phyloP scores from a whole-genome alignment of 2,797 vertebrate species.

The Sebastes trivittatus region DNA sequence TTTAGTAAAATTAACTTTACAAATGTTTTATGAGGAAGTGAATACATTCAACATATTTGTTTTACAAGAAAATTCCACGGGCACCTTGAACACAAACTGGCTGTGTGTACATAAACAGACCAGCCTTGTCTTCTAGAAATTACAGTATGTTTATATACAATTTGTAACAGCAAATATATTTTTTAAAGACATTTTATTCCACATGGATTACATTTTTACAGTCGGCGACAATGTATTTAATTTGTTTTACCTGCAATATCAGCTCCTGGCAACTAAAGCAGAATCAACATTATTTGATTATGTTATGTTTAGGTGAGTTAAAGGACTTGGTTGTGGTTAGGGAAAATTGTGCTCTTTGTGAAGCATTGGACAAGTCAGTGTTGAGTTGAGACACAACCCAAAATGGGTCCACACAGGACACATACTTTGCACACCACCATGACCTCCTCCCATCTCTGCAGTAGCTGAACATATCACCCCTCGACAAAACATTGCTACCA shows the following conservation, averaged over 20 bases:
- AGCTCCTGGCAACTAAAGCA: neutral
- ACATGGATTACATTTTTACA: neutral
- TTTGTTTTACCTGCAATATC: neutral
- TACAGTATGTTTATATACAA: neutral
- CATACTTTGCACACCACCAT: neutral
- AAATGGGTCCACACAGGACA: neutral
- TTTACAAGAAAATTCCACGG: neutral
- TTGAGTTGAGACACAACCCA: neutral
- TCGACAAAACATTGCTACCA: neutral
- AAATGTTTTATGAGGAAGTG: too few species aligned
- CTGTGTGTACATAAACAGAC: neutral
- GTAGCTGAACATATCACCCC: neutral
- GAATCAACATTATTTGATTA: neutral
- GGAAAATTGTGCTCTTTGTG: neutral
- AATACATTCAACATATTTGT: neutral
- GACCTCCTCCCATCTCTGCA: neutral
- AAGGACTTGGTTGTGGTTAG: neutral
- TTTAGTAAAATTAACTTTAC: too few species aligned
- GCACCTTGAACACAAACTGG: neutral
- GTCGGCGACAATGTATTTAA: neutral
- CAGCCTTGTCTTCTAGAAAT: neutral
- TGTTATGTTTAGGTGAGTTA: neutral
- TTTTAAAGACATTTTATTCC: neutral
- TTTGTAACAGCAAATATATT: neutral
- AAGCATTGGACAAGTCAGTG: neutral